Base-by-base conservation (phyloP, 2,113 vertebrate species). In the Bagarius yarrelli region DNA sequence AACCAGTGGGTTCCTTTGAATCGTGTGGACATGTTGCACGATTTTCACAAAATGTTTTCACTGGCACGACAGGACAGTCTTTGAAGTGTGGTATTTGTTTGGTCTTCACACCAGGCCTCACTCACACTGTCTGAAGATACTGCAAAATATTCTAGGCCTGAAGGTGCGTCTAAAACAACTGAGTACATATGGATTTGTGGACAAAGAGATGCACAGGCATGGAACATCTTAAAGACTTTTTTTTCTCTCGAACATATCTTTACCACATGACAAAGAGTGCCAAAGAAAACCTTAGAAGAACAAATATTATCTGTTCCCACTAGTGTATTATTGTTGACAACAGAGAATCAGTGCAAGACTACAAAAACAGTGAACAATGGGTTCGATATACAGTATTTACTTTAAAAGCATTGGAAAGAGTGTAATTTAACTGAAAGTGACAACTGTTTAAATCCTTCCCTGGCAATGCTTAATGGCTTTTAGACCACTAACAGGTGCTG, bases 1-100 rank as follows among this genome's bases (percentile, higher is more conserved):
- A 66, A 55, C 36, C 81, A 70, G 79, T 55, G 30, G 69, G 78
- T 73, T 74, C 57, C 30, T 77, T 34, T 69, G 78, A 72, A 57
- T 50, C 53, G 8, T 34, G 32, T 78, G 75, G 66, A 64, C 25
- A 30, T 75, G 34, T 61, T 78, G 44, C 66, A 64, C 67, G 77
- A 25, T 67, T 78, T 81, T 34, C 30, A 21, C 69, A 73, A 81
- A 56, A 78, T 25, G 66, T 66, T 80, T 84, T 52, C 66, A 60
- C 66, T 32, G 50, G 60, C 36, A 70, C 55, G 50, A 66, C 64
- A 59, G 50, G 47, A 30, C 79, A 32, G 32, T 80, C 82, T 86
- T 84, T 86, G 85, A 86, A 75, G 82, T 81, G 25, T 77, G 11
- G 59, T 18, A 18, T 81, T 71, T 84, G 76, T 86, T 86, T 86